Evolutionary conservation across 2,797 vertebrate species (phyloP).

Genomic region (Sebastes cheni): DNA sequence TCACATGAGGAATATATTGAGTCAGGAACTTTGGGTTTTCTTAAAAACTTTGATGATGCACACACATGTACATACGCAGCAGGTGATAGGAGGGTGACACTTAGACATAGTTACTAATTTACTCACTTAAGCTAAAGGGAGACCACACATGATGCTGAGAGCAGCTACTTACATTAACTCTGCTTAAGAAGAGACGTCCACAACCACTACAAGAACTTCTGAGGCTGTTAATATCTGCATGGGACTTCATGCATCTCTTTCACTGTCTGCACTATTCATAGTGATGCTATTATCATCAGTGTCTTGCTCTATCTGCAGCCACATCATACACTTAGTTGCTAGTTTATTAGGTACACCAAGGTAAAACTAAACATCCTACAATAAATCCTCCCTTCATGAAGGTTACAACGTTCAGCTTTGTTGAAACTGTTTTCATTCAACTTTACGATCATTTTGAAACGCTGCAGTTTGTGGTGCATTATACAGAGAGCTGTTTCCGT

Average conservation of each 20-base stretch:
- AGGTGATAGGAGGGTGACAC: neutral
- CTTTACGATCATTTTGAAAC: neutral
- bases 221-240: neutral
- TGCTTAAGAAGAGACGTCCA: neutral
- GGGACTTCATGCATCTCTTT: neutral
- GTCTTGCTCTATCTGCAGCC: neutral
- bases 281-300: neutral
- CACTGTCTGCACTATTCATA: neutral
- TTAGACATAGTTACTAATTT: constrained; percentile 8
- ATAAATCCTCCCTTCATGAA: neutral
- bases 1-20: neutral
- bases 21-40: neutral
- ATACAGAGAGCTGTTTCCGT: neutral
- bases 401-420: neutral
- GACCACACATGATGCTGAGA: constrained; percentile 29
- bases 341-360: neutral
- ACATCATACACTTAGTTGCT: neutral
- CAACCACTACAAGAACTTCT: neutral
- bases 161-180: fast-evolving
- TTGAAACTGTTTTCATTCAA: neutral
- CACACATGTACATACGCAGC: neutral
- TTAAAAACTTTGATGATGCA: neutral
- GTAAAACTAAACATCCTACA: neutral
- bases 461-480: neutral
- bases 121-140: neutral